Base-by-base conservation (phyloP, 2,888 invertebrate species). In the Muscina levida region DNA sequence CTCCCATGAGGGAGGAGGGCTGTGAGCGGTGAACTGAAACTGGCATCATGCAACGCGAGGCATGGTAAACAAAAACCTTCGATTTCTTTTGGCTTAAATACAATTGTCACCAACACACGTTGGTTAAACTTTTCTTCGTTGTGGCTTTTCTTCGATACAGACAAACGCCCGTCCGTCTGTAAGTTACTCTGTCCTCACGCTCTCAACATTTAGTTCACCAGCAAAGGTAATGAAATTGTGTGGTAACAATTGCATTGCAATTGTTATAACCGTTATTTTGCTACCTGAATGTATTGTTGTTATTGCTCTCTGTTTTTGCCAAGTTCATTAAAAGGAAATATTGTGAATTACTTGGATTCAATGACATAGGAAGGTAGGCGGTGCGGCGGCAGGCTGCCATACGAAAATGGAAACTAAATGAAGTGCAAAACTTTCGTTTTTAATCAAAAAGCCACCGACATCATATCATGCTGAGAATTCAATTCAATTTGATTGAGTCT, bases 81-180 rank as follows among this genome's bases (percentile, higher is more conserved):
- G 19, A 42, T 42, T 59, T 59, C 37, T 53, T 31, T 17, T n/a
- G 44, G n/a, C 66, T 79, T 57, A 46, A 73, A 76, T 51, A 76
- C 72, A 70, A 79, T 79, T 82, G 82, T 76, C 75, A 82, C 72
- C 68, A 67, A 51, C 75, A 78, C 67, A 68, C 57, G 66, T 71
- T 48, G 71, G 39, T 44, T 11, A 39, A 70, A 26, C 31, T 66
- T 39, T 62, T 37, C 39, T 48, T 37, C 37, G 8, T 31, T 68
- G 42, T 42, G 53, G 26, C 42, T 53, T 79, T 72, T 46, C 13
- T 53, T 31, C 53, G 24, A 6, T 24, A 19, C 59, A 59, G 59
- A 3, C 26, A 2, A n/a, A n/a, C n/a, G 10, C 17, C 22, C 24
- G 22, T 6, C 10, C 24, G 1, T 2, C 53, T 1, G 26, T 1